A percentile compares a stretch with the other conserved stretches of the same genome.
These are phyloP conservation scores for Magallana ariakensis DNA, from an alignment of 1,140 invertebrate genomes.

Conservation along the genomic window DNA sequence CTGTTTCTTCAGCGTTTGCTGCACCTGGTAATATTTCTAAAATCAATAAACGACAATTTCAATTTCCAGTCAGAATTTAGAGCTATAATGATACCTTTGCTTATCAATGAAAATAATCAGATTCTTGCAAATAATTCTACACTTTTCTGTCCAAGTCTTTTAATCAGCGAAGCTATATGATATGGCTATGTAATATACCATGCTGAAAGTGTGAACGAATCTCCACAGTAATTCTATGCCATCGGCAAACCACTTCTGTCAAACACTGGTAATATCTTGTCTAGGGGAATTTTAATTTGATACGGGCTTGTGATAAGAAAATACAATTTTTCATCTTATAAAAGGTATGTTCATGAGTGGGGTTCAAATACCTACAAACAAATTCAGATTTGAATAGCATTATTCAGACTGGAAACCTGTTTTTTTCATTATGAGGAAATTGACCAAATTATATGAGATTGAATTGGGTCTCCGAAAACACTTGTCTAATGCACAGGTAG, in stretches of 20 bases:
- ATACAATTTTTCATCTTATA: conserved; percentile 30
- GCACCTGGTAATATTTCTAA: neutral
- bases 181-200: conserved; percentile 2
- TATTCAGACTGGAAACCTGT: neutral
- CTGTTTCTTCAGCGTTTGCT: neutral
- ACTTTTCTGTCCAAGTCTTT: neutral
- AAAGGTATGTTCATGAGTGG: conserved; percentile 36
- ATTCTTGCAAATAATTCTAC: conserved; percentile 18
- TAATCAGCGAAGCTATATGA: neutral
- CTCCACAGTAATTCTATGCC: conserved; percentile 12
- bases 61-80: neutral
- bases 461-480: neutral
- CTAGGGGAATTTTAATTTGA: conserved; percentile 19
- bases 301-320: conserved; percentile 16
- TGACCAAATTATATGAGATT: neutral
- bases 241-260: neutral
- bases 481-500: neutral
- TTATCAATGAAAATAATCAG: conserved; percentile 23
- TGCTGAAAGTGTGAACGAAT: neutral
- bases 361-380: neutral
- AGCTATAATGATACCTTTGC: neutral
- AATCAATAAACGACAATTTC: neutral
- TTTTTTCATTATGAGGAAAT: neutral
- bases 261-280: conserved; percentile 23
- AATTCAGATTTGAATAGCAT: conserved; percentile 16